phyloP scores from a whole-genome alignment of 2,113 vertebrate genomes.

The Poicephalus gulielmi region DNA sequence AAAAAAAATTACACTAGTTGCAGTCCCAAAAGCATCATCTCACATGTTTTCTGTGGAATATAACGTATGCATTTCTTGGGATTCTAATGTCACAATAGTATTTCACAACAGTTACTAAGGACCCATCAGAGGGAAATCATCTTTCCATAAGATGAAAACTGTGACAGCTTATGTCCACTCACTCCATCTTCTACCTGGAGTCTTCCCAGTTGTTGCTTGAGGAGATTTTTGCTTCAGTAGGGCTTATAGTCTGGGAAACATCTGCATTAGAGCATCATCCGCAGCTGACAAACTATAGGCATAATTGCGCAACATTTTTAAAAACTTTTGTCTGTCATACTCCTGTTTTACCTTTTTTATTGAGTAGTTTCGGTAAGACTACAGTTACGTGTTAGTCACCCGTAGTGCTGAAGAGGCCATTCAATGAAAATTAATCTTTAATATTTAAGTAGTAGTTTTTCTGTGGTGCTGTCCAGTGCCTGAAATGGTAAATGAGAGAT shows the following conservation, averaged over 20 bases:
- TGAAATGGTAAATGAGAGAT: background rate
- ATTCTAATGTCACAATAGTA: background rate
- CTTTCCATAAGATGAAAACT: background rate
- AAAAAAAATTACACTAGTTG: background rate
- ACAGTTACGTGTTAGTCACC: background rate
- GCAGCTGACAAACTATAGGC: background rate
- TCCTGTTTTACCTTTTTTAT: background rate
- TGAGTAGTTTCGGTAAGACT: background rate
- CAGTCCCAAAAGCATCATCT: background rate
- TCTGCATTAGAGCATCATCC: background rate
- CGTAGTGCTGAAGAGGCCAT: background rate
- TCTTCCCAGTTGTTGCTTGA: background rate
- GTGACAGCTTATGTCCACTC: background rate
- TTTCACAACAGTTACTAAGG: background rate
- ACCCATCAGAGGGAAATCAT: background rate
- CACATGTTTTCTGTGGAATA: background rate
- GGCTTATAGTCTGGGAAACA: background rate
- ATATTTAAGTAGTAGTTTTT: background rate
- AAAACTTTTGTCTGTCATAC: background rate
- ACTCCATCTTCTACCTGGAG: background rate
- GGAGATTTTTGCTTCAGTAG: background rate
- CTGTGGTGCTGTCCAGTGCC: background rate
- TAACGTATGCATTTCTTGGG: background rate
- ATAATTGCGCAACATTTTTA: background rate
- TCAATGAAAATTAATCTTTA: background rate